Percentiles rank a stretch among this genome's conserved stretches.
phyloP scores from a whole-genome alignment of 2,797 vertebrate genomes.

The Enteromius trimaculatus region DNA sequence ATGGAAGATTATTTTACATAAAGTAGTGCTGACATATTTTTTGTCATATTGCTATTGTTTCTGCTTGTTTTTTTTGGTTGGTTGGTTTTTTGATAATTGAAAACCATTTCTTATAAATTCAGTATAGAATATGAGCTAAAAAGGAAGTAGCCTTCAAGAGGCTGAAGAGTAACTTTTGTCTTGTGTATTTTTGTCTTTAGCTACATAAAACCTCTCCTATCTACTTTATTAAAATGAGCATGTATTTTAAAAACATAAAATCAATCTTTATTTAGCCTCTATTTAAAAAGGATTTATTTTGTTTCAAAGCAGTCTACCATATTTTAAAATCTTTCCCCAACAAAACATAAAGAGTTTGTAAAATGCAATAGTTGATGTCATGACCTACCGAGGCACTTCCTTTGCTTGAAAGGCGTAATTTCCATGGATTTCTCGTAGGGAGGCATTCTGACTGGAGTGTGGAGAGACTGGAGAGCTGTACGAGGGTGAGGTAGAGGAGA shows the following conservation, averaged over 20 bases:
- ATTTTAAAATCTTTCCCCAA: no score
- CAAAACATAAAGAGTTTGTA: no score
- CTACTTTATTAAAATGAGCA: not conserved
- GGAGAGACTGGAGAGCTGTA: constrained; percentile 19
- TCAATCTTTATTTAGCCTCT: not conserved
- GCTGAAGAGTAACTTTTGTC: not conserved
- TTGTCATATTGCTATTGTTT: not conserved
- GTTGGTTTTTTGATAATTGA: no score
- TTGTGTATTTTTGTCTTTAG: not conserved
- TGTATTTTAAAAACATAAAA: not conserved
- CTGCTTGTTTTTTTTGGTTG: no score
- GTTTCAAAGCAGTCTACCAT: no score
- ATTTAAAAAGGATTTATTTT: not conserved
- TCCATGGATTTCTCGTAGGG: constrained; percentile 83
- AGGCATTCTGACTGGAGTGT: constrained; percentile 71
- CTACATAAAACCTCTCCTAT: not conserved
- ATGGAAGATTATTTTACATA: not conserved
- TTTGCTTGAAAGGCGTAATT: constrained; percentile 81
- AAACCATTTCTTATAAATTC: no score
- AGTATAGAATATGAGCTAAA: not conserved
- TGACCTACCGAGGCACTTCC: constrained; percentile 79
- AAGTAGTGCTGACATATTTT: not conserved
- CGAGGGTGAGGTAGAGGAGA: not conserved
- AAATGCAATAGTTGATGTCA: not conserved
- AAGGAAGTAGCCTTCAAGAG: no score